These are phyloP conservation scores for Drosophila sturtevanti DNA, from an alignment of 1,140 invertebrate genomes.

Conservation along the genomic window DNA sequence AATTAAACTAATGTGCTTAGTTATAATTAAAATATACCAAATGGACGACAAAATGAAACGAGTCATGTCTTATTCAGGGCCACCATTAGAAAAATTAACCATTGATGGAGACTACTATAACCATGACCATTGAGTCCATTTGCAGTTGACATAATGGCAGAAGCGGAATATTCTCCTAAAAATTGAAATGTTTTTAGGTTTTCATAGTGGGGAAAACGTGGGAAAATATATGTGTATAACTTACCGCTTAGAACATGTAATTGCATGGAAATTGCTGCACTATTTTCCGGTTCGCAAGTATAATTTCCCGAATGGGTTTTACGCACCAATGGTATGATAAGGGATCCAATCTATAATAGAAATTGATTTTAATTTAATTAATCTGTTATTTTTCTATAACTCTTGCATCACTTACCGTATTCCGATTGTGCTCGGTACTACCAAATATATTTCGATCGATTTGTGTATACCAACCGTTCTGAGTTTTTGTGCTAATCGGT, in stretches of 20 bases:
- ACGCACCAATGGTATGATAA: conserved; percentile 87
- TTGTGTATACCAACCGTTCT: conserved; percentile 67
- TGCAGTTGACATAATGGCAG: conserved; percentile 72
- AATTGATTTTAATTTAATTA: background rate
- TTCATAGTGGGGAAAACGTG: no score
- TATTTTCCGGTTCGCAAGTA: conserved; percentile 72
- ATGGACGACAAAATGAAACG: background rate
- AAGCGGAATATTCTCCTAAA: conserved; percentile 80
- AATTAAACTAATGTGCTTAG: conserved; percentile 56
- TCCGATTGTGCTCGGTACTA: conserved; percentile 65
- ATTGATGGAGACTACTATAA: conserved; percentile 59
- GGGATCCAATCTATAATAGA: conserved; percentile 62
- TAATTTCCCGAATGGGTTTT: conserved; percentile 76
- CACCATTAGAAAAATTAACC: conserved; percentile 67
- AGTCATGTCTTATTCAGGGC: conserved; percentile 68
- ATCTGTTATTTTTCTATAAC: no score
- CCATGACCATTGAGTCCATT: conserved; percentile 35
- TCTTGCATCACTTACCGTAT: conserved; percentile 43
- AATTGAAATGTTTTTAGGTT: background rate
- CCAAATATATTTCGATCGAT: conserved; percentile 73
- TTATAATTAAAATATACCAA: conserved; percentile 26
- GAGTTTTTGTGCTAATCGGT: conserved; percentile 17
- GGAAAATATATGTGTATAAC: background rate
- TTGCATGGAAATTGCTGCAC: conserved; percentile 65
- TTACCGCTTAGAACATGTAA: conserved; percentile 78